Base-by-base conservation (phyloP, 1,140 invertebrate species). In the Caenorhabditis tropicalis region DNA sequence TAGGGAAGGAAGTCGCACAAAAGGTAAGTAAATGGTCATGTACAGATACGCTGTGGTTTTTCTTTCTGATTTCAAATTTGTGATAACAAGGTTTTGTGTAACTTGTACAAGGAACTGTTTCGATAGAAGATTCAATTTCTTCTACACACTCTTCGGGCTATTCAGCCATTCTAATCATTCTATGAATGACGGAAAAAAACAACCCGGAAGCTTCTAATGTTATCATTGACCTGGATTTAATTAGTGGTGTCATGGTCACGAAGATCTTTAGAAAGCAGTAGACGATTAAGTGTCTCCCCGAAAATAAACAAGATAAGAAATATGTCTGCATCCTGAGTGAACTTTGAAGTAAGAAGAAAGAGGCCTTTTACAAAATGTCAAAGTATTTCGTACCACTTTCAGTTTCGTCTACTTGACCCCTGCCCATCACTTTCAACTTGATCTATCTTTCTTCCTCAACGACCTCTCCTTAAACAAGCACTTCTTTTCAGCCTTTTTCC, bases 151-250 rank as follows among this genome's bases (percentile, higher is more conserved):
- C n/a, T n/a, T n/a, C n/a, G n/a, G n/a, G n/a, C n/a, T n/a, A n/a
- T n/a, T n/a, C n/a, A n/a, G n/a, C n/a, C n/a, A n/a, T n/a, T n/a
- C n/a, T n/a, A 6, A 27, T 56, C 21, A 7, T 27, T 56, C 53
- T 4, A 9, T 16, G 21, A 9, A 56, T 27, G 5, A 15, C 6
- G 6, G 24, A 56, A 27, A 56, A 56, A 56, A 56, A 56, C 53
- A 56, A 56, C 53, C 53, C 53, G 53, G 53, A 56, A 56, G n/a
- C 10, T 24, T n/a, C 6, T 6, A 9, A 10, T 27, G 53, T 56
- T 56, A 56, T 27, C 53, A 56, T 27, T 56, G 53, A 56, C 53
- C 53, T 56, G 53, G 24, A 27, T 56, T 56, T n/a, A 56, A 56
- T 27, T 9, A 56, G 9, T 56, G 53, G 53, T 56, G 53, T 56